Evolutionary conservation across 64 coral and sea anemone genomes (phyloP).

Genomic region (Dendronephthya gigantea): DNA sequence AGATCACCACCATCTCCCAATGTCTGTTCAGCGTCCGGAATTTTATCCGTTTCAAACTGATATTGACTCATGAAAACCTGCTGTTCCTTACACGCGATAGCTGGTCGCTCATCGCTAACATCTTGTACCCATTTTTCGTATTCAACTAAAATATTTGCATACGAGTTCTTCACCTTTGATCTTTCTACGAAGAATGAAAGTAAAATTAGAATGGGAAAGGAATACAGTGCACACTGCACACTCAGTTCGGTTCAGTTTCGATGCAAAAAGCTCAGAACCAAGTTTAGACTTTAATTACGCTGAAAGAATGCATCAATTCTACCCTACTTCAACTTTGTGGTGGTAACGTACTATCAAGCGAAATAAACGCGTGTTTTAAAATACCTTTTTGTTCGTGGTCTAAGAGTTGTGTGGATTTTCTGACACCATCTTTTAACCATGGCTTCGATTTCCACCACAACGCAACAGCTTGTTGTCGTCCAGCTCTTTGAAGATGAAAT

Average conservation of each 20-base stretch:
- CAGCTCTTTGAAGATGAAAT: slow-evolving; percentile 21
- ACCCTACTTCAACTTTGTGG: too few species aligned
- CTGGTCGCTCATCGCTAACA: slow-evolving; percentile 39
- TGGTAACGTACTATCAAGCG: too few species aligned
- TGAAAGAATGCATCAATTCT: too few species aligned
- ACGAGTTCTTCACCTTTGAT: slow-evolving; percentile 40
- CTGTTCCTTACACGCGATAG: slow-evolving; percentile 58
- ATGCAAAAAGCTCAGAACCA: too few species aligned
- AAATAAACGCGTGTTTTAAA: too few species aligned
- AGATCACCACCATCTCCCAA: slow-evolving; percentile 78
- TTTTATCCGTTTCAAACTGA: slow-evolving; percentile 79
- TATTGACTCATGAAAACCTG: slow-evolving; percentile 90
- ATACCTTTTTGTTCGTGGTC: neutral
- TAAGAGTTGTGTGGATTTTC: slow-evolving; percentile 21
- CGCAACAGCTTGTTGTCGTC: slow-evolving; percentile 74
- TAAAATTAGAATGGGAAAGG: too few species aligned
- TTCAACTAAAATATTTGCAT: slow-evolving; percentile 51
- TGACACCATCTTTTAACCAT: slow-evolving; percentile 38
- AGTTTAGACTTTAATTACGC: too few species aligned
- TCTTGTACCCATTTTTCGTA: slow-evolving; percentile 89
- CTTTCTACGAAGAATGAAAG: neutral
- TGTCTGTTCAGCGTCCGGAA: slow-evolving; percentile 36
- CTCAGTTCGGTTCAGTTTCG: too few species aligned
- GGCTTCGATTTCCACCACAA: slow-evolving; percentile 99
- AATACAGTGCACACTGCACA: too few species aligned